These are phyloP conservation scores for Spheniscus mendiculus DNA, from an alignment of 2,113 vertebrate species.

Conservation along the genomic window DNA sequence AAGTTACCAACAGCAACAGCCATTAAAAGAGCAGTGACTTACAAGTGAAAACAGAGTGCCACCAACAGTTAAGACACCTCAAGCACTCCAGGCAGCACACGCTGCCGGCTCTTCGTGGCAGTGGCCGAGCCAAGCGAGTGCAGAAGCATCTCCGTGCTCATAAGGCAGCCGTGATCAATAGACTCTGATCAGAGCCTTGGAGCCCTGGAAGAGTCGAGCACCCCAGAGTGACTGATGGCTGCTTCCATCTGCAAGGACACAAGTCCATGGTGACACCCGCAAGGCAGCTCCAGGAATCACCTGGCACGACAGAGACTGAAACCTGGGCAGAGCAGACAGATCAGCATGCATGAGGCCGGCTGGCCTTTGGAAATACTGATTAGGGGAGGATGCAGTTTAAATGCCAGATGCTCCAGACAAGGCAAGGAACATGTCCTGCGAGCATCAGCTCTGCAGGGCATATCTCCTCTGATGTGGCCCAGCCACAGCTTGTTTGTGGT, in stretches of 20 bases:
- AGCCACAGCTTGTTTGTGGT: background rate
- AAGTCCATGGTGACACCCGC: too few species aligned
- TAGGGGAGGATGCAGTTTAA: background rate
- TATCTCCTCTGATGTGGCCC: background rate
- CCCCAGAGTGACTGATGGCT: background rate
- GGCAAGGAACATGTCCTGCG: background rate
- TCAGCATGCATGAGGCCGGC: too few species aligned
- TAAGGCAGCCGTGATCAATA: background rate
- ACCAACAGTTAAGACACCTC: background rate
- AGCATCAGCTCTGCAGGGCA: background rate
- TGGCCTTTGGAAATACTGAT: background rate
- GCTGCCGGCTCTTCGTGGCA: background rate
- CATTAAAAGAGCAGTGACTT: background rate
- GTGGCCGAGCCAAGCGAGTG: background rate
- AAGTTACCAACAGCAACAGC: background rate
- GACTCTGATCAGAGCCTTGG: background rate
- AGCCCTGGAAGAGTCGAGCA: background rate
- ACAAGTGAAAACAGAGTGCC: background rate
- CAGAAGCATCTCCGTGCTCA: background rate
- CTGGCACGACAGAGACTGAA: background rate
- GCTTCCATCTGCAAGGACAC: background rate
- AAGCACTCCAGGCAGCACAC: background rate
- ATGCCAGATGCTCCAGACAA: background rate
- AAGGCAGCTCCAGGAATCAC: background rate
- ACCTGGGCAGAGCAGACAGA: background rate